Percentiles rank a stretch among this genome's conserved stretches.
Conservation (phyloP, 1,140 invertebrate genomes). For the Panulirus ornatus region DNA sequence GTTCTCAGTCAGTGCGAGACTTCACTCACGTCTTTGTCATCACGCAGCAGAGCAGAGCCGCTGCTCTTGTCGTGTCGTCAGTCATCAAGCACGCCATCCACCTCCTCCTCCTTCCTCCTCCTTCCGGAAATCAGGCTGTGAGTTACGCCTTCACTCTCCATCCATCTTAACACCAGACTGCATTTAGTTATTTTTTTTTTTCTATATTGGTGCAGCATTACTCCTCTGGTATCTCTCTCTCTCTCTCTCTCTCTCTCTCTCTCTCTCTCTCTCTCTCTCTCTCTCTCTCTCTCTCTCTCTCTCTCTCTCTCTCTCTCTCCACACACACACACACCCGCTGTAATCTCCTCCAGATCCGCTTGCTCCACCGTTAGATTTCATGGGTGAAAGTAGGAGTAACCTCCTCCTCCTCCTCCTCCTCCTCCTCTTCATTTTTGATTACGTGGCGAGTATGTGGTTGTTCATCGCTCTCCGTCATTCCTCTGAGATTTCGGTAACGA, state of each 20-base stretch:
- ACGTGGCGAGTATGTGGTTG: no score
- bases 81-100: no score
- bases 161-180: no score
- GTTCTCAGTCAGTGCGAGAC: no score
- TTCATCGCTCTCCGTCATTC: background rate
- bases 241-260: background rate
- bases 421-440: background rate
- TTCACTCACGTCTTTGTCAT: no score
- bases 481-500: background rate
- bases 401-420: background rate
- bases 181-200: background rate
- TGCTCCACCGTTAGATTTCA: background rate
- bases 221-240: background rate
- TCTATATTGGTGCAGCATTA: background rate
- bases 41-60: no score
- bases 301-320: conserved; percentile 27
- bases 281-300: background rate
- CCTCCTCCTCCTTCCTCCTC: no score
- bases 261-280: background rate
- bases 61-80: no score
- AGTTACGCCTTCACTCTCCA: no score
- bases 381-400: background rate
- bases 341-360: background rate
- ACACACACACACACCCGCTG: no score
- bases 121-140: no score